Conservation (phyloP, 1,140 invertebrate genomes). For the Samia ricini region DNA sequence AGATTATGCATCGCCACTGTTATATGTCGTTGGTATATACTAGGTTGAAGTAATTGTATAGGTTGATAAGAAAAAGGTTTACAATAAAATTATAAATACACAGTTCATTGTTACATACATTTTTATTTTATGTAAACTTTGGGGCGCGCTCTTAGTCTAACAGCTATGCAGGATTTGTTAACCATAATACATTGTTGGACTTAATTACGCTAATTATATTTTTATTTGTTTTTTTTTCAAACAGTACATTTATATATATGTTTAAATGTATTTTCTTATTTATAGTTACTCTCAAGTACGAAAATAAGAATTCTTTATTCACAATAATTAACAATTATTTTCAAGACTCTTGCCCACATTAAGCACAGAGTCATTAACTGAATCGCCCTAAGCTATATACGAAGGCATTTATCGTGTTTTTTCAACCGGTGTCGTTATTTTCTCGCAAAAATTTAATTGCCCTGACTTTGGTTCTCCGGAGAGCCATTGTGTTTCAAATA, state of each 20-base stretch:
- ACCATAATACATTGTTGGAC: background rate
- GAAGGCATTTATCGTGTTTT: constrained; percentile 20
- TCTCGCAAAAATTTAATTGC: constrained; percentile 59
- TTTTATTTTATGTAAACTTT: background rate
- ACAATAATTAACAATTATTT: constrained; percentile 14
- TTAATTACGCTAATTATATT: background rate
- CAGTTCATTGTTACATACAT: background rate
- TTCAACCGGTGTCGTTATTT: constrained; percentile 28
- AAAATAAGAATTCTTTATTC: constrained; percentile 5
- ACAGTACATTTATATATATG: background rate
- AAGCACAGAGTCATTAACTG: constrained; percentile 16
- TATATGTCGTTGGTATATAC: no score
- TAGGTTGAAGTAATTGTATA: background rate
- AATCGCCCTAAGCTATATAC: constrained; percentile 13
- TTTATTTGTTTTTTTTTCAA: background rate
- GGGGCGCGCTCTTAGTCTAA: background rate
- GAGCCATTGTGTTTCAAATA: constrained; percentile 65
- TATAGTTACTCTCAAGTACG: background rate
- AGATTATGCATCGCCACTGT: no score
- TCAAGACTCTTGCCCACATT: constrained; percentile 21
- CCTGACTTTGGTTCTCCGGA: constrained; percentile 37
- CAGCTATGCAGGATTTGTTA: background rate
- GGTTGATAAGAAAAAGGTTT: background rate
- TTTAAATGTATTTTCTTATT: no score
- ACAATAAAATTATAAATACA: background rate